Percentiles rank a stretch among this genome's conserved stretches.
Evolutionary conservation across 2,797 vertebrate species (phyloP).

Genomic region (Distichodus sexfasciatus): DNA sequence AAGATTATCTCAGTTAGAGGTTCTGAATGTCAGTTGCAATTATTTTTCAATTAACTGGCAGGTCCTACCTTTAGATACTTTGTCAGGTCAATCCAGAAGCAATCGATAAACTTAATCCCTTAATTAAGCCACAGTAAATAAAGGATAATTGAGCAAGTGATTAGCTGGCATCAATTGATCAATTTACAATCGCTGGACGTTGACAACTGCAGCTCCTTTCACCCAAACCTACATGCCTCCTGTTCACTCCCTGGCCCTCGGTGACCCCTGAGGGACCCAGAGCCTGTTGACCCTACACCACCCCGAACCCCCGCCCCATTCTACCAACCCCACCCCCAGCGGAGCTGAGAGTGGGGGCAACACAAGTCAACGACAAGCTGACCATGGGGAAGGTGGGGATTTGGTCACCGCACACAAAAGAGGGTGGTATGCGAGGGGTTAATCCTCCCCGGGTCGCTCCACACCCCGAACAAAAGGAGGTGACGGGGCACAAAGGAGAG

Average conservation of each 20-base stretch:
- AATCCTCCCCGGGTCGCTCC: slow-evolving; percentile 74
- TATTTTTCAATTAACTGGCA: neutral
- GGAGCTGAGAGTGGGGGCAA: slow-evolving; percentile 50
- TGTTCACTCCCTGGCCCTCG: neutral
- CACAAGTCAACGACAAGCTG: slow-evolving; percentile 50
- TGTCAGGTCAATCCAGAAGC: neutral
- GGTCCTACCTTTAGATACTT: neutral
- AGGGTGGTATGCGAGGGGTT: slow-evolving; percentile 75
- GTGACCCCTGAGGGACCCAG: slow-evolving; percentile 12
- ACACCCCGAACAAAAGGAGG: slow-evolving; percentile 70
- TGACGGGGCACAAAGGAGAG: slow-evolving; percentile 63
- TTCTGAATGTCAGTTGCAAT: no score
- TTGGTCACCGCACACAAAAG: slow-evolving; percentile 66
- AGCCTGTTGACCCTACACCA: slow-evolving; percentile 32
- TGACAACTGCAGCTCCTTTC: neutral
- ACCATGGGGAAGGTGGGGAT: slow-evolving; percentile 44
- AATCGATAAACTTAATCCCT: slow-evolving; percentile 4
- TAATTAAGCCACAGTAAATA: slow-evolving; percentile 26
- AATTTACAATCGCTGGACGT: neutral
- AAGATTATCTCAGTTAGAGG: no score
- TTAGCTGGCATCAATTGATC: neutral
- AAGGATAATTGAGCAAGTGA: neutral
- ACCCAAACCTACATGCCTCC: neutral
- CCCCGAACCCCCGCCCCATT: slow-evolving; percentile 11
- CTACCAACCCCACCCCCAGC: slow-evolving; percentile 42